Percentiles rank a stretch among this genome's conserved stretches.
Evolutionary conservation across 2,797 vertebrate species (phyloP).

Genomic region (Trachurus trachurus): DNA sequence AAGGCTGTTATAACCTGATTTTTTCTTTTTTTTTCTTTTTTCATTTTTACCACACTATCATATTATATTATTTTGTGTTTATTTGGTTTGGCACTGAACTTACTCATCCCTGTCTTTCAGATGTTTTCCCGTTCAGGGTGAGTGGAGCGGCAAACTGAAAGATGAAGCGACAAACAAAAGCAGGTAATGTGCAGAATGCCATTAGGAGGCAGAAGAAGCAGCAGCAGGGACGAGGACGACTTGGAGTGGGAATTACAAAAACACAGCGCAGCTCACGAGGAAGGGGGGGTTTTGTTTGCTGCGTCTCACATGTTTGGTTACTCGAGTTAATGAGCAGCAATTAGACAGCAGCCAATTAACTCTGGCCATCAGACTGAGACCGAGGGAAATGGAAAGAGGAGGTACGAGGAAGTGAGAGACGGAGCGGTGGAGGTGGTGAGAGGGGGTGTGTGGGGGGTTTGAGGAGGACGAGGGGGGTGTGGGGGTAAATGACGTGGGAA

Average conservation of each 20-base stretch:
- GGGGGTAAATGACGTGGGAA: slow-evolving; percentile 64
- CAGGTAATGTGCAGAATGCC: slow-evolving; percentile 26
- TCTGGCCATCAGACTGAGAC: slow-evolving; percentile 83
- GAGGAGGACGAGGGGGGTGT: not conserved
- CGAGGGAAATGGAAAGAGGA: slow-evolving; percentile 63
- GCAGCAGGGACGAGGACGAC: not conserved
- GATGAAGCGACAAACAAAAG: slow-evolving; percentile 41
- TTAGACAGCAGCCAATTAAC: slow-evolving; percentile 88
- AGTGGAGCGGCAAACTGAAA: slow-evolving; percentile 44
- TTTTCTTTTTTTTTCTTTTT: not conserved
- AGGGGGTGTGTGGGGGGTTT: not conserved
- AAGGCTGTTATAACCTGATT: not conserved
- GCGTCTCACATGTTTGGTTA: slow-evolving; percentile 79
- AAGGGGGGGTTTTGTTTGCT: slow-evolving; percentile 63
- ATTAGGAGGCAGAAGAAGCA: not conserved
- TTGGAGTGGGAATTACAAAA: slow-evolving; percentile 51
- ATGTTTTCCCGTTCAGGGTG: slow-evolving; percentile 40
- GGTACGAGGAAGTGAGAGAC: slow-evolving; percentile 41
- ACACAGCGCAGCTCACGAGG: slow-evolving; percentile 12
- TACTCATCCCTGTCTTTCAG: slow-evolving; percentile 17
- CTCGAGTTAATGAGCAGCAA: slow-evolving; percentile 84
- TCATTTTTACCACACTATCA: not conserved
- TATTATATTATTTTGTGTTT: not conserved
- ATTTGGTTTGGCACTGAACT: slow-evolving; percentile 3
- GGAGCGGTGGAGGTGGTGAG: not conserved